A percentile compares a stretch with the other conserved stretches of the same genome.
Evolutionary conservation across 2,888 invertebrate species (phyloP).

Genomic region (Eumerus sabulonum): DNA sequence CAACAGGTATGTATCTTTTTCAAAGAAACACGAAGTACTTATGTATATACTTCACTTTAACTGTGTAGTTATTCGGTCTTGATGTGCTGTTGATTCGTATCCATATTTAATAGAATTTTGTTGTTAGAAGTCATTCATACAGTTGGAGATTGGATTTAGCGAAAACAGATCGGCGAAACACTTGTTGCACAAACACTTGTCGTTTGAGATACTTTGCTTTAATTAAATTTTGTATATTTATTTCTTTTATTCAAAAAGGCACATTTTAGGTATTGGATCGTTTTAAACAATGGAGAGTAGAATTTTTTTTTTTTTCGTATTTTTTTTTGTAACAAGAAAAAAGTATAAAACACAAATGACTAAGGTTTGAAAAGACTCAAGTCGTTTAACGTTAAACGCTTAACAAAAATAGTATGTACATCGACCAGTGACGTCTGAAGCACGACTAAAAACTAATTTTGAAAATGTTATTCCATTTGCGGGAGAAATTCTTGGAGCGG

Average conservation of each 20-base stretch:
- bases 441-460: conserved; percentile 42
- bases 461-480: conserved; percentile 38
- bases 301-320: too few species aligned
- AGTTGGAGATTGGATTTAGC: not conserved
- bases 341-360: not conserved
- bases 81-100: too few species aligned
- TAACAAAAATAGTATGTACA: conserved; percentile 29
- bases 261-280: conserved; percentile 36
- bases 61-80: too few species aligned
- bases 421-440: conserved; percentile 39
- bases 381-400: not conserved
- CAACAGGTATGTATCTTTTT: too few species aligned
- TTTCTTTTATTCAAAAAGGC: conserved; percentile 40
- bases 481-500: conserved; percentile 54
- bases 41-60: too few species aligned
- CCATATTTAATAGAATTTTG: too few species aligned
- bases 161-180: conserved; percentile 16
- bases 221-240: not conserved
- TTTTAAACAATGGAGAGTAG: too few species aligned
- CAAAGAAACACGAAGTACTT: too few species aligned
- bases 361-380: conserved; percentile 9
- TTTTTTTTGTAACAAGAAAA: conserved; percentile 4
- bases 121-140: not conserved
- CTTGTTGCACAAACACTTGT: conserved; percentile 61
- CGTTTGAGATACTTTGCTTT: conserved; percentile 6